Conservation (phyloP, 2,113 vertebrate genomes). For the Ploceus nigricollis region DNA sequence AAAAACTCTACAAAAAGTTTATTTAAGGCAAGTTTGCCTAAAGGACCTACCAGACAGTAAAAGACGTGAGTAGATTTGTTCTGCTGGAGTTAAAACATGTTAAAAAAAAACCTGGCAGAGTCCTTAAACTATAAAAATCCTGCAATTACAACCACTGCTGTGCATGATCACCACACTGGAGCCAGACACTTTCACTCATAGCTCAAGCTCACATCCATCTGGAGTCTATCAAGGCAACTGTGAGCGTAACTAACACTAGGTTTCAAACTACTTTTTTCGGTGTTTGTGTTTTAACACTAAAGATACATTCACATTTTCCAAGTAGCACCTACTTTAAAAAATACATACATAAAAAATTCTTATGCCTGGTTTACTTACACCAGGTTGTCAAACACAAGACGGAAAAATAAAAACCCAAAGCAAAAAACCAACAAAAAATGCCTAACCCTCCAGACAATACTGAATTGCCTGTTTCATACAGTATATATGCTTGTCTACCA, state of each 20-base stretch:
- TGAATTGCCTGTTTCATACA: neutral
- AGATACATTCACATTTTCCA: conserved; percentile 63
- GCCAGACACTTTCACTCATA: conserved; percentile 86
- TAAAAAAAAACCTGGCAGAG: conserved; percentile 70
- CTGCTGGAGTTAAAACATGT: conserved; percentile 76
- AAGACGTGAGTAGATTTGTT: conserved; percentile 78
- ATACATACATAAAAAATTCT: neutral
- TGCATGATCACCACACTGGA: conserved; percentile 83
- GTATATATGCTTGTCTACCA: neutral
- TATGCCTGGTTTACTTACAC: neutral
- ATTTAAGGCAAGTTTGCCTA: conserved; percentile 76
- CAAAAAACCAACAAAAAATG: neutral
- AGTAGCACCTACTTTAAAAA: neutral
- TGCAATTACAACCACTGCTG: conserved; percentile 85
- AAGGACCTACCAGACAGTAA: conserved; percentile 79
- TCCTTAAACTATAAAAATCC: conserved; percentile 81
- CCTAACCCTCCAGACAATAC: neutral
- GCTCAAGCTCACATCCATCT: conserved; percentile 83
- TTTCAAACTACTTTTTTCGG: conserved; percentile 60
- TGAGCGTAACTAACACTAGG: conserved; percentile 71
- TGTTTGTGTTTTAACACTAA: conserved; percentile 70
- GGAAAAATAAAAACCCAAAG: neutral
- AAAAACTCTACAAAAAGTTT: conserved; percentile 59
- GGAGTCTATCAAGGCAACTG: conserved; percentile 87
- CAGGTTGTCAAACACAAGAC: neutral